These are phyloP conservation scores for Auanema sp. DNA, from an alignment of 2,888 invertebrate genomes.

Conservation along the genomic window DNA sequence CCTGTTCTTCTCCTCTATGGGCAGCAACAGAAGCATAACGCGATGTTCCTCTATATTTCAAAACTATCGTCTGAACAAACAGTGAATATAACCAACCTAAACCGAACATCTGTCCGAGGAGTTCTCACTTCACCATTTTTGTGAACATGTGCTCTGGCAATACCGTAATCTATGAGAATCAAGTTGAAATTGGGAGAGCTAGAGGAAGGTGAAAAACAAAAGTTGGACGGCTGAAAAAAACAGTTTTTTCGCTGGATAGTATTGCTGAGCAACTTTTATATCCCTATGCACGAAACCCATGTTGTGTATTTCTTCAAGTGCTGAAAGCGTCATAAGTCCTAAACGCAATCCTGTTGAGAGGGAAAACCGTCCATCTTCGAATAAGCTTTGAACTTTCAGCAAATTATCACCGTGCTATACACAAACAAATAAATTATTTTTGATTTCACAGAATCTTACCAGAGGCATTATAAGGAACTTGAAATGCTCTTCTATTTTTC, in stretches of 20 bases:
- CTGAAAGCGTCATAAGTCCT: conserved; percentile 48
- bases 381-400: conserved; percentile 51
- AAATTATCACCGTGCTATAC: conserved; percentile 61
- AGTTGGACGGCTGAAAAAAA: conserved; percentile 50
- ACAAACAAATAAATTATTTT: conserved; percentile 16
- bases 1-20: conserved; percentile 56
- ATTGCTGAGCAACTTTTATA: conserved; percentile 31
- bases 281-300: conserved; percentile 58
- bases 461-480: conserved; percentile 49
- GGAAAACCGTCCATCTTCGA: conserved; percentile 57
- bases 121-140: conserved; percentile 44
- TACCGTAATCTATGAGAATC: conserved; percentile 59
- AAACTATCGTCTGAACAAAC: conserved; percentile 2
- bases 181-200: conserved; percentile 35
- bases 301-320: conserved; percentile 51
- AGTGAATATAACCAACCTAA: conserved; percentile 21
- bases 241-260: background rate
- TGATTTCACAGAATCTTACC: conserved; percentile 27
- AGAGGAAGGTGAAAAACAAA: conserved; percentile 32
- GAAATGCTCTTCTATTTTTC: conserved; percentile 57
- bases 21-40: conserved; percentile 60
- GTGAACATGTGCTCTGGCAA: conserved; percentile 49
- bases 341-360: conserved; percentile 57
- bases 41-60: conserved; percentile 49
- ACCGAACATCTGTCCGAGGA: conserved; percentile 37